phyloP scores from a whole-genome alignment of 2,113 vertebrate species.

The Hydropotes inermis region DNA sequence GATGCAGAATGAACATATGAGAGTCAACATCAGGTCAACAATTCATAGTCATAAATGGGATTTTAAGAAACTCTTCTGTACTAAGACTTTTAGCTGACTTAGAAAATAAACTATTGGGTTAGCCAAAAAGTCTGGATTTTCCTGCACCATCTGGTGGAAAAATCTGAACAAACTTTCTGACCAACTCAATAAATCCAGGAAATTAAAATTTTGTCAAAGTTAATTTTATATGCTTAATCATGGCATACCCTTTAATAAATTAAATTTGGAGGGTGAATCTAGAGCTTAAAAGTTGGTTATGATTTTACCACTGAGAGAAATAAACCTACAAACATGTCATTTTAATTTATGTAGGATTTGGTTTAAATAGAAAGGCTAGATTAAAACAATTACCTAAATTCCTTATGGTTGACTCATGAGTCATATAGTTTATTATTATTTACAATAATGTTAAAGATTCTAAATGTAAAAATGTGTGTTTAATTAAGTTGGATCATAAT shows the following conservation, averaged over 20 bases:
- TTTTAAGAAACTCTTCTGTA: neutral
- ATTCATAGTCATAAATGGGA: neutral
- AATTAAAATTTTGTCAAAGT: neutral
- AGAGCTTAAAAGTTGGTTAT: neutral
- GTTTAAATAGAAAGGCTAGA: neutral
- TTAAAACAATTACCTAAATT: conserved; percentile 27
- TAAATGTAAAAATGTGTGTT: neutral
- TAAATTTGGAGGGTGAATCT: neutral
- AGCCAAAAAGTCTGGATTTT: neutral
- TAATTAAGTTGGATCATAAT: neutral
- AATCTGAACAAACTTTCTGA: neutral
- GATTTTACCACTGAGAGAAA: neutral
- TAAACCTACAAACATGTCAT: neutral
- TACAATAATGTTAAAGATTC: neutral
- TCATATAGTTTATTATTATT: neutral
- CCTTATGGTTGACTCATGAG: neutral
- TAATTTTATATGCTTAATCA: neutral
- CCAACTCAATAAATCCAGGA: neutral
- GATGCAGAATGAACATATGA: neutral
- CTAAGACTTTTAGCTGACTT: neutral
- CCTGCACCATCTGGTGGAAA: neutral
- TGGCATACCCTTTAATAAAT: neutral
- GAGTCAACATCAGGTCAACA: neutral
- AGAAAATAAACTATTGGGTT: neutral
- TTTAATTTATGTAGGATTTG: conserved; percentile 24